phyloP scores from a whole-genome alignment of 2,888 invertebrate species.

The Chymomyza caudatula region DNA sequence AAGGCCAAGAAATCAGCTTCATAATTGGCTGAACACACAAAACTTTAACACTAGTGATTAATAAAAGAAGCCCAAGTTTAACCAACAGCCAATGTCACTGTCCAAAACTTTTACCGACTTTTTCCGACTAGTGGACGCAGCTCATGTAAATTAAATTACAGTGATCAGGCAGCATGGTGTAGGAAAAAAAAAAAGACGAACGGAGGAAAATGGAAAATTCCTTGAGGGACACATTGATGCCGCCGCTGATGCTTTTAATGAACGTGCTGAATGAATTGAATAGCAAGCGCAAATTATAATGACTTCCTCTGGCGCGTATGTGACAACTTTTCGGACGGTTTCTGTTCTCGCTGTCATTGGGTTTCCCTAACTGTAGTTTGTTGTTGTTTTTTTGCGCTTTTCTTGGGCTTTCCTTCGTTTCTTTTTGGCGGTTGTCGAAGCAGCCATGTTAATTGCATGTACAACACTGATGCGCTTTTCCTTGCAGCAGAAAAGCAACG shows the following conservation, averaged over 20 bases:
- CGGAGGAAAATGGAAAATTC: not conserved
- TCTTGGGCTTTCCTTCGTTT: constrained; percentile 15
- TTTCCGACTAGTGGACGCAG: constrained; percentile 2
- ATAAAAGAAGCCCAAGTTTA: constrained; percentile 33
- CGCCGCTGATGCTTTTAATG: constrained; percentile 35
- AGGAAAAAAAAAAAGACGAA: not conserved
- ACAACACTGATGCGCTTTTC: constrained; percentile 52
- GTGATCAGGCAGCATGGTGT: not conserved
- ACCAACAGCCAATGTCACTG: constrained; percentile 30
- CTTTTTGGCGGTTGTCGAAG: constrained; percentile 27
- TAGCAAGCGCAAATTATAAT: constrained; percentile 55
- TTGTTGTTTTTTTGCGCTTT: not conserved
- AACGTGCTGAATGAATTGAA: constrained; percentile 41
- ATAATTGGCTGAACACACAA: no score
- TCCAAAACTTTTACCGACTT: not conserved
- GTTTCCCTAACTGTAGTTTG: not conserved
- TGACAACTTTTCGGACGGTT: constrained; percentile 17
- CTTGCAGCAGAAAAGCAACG: no score
- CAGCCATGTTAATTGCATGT: constrained; percentile 59
- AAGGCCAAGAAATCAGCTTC: constrained; percentile 10
- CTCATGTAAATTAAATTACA: constrained; percentile 62
- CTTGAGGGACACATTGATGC: not conserved
- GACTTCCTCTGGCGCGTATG: constrained; percentile 40
- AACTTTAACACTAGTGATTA: constrained; percentile 64
- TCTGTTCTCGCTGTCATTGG: constrained; percentile 15